These are phyloP conservation scores for Oncorhynchus keta DNA, from an alignment of 2,113 vertebrate genomes.

Conservation along the genomic window DNA sequence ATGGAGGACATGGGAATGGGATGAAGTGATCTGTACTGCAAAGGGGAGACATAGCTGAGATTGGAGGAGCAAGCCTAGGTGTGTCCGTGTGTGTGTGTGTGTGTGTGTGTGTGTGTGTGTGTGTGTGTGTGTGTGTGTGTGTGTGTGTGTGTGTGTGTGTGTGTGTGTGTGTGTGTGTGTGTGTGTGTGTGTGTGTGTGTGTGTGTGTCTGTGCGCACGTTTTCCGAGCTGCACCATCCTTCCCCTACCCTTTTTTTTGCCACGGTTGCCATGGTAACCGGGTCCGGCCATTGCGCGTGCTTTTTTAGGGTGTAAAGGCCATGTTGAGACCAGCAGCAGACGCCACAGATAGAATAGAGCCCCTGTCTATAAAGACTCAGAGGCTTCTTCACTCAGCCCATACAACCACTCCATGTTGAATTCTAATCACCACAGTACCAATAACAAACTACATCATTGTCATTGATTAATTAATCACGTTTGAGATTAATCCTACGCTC, in stretches of 20 bases:
- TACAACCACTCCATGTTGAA: background rate
- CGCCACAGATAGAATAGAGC: background rate
- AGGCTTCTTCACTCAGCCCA: background rate
- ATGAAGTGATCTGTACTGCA: too few species aligned
- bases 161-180: too few species aligned
- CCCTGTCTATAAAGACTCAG: too few species aligned
- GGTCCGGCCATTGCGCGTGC: conserved; percentile 7
- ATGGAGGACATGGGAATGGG: too few species aligned
- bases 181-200: too few species aligned
- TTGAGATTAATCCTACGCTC: conserved; percentile 36
- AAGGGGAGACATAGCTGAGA: too few species aligned
- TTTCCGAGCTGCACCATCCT: conserved; percentile 7
- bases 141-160: too few species aligned
- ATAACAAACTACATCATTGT: background rate
- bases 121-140: background rate
- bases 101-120: background rate
- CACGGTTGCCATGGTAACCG: conserved; percentile 56
- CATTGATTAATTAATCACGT: conserved; percentile 34
- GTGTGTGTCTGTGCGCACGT: background rate
- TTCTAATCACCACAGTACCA: too few species aligned
- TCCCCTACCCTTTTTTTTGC: conserved; percentile 52
- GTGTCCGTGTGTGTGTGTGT: background rate
- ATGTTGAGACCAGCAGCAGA: background rate
- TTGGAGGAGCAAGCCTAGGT: background rate
- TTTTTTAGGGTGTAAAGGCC: conserved; percentile 34